A percentile compares a stretch with the other conserved stretches of the same genome.
These are phyloP conservation scores for Mesoclemmys tuberculata DNA, from an alignment of 2,113 vertebrate genomes.

Conservation along the genomic window DNA sequence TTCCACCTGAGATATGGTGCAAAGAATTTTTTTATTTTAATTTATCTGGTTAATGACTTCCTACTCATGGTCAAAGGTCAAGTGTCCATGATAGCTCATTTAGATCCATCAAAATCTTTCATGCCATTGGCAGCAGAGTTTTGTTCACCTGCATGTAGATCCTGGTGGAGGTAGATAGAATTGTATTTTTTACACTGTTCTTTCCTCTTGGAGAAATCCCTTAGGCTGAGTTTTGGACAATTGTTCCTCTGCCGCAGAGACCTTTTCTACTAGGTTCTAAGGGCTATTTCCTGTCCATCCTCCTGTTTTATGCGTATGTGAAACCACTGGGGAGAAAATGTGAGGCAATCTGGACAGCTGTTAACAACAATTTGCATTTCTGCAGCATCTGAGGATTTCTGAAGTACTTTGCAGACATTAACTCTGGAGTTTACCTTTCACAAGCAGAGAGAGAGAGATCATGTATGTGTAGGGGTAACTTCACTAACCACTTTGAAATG, in stretches of 20 bases:
- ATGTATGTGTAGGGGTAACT: not conserved
- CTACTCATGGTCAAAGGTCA: rapidly evolving
- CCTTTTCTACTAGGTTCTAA: not conserved
- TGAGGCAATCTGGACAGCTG: rapidly evolving
- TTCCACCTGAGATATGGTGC: rapidly evolving
- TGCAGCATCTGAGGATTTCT: not conserved
- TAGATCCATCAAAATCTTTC: not conserved
- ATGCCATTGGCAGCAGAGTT: not conserved
- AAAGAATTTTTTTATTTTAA: not conserved
- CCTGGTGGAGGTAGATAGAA: not conserved
- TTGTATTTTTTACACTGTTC: rapidly evolving
- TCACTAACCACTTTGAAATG: not conserved
- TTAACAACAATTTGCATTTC: not conserved
- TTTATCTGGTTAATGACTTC: not conserved
- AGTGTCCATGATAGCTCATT: rapidly evolving
- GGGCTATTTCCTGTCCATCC: not conserved
- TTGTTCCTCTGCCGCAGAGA: not conserved
- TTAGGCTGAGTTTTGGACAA: not conserved
- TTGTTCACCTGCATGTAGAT: not conserved
- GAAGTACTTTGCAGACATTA: not conserved
- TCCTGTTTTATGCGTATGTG: not conserved
- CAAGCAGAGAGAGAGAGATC: not conserved
- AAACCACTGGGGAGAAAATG: not conserved
- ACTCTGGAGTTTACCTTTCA: not conserved
- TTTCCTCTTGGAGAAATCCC: rapidly evolving